Conservation (phyloP, 2,797 vertebrate species). For the Tinamus major region DNA sequence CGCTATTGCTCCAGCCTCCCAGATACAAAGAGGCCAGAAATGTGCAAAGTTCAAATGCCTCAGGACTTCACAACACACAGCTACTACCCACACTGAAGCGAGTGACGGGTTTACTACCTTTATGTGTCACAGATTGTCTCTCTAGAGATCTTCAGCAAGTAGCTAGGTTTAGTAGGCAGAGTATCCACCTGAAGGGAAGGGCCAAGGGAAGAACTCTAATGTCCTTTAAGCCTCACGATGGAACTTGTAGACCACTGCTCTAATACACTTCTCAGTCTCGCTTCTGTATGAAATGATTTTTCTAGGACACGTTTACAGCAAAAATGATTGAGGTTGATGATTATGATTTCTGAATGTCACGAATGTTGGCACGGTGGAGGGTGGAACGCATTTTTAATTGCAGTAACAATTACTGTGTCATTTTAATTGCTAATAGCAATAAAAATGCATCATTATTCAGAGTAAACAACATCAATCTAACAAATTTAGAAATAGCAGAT, state of each 20-base stretch:
- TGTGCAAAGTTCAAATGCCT: background rate
- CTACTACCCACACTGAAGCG: fast-evolving
- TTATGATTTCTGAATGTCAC: conserved; percentile 68
- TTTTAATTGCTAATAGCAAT: conserved; percentile 61
- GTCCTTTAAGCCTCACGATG: background rate
- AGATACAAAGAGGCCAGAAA: background rate
- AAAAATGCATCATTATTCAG: background rate
- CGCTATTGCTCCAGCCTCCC: background rate
- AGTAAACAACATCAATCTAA: conserved; percentile 21
- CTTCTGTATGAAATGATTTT: background rate
- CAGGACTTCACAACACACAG: background rate
- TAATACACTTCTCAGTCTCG: background rate
- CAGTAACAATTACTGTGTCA: conserved; percentile 61
- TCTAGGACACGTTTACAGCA: conserved; percentile 38
- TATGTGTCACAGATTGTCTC: background rate
- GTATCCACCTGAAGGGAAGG: conserved; percentile 25
- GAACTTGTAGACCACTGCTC: background rate
- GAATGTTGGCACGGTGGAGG: background rate
- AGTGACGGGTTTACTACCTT: background rate
- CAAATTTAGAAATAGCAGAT: conserved; percentile 30
- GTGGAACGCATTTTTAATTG: conserved; percentile 41
- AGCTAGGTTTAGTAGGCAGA: conserved; percentile 5
- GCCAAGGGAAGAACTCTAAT: conserved; percentile 19
- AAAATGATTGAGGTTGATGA: conserved; percentile 58
- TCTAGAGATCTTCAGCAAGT: fast-evolving